Base-by-base conservation (phyloP, 2,888 invertebrate species). In the Phania funesta region DNA sequence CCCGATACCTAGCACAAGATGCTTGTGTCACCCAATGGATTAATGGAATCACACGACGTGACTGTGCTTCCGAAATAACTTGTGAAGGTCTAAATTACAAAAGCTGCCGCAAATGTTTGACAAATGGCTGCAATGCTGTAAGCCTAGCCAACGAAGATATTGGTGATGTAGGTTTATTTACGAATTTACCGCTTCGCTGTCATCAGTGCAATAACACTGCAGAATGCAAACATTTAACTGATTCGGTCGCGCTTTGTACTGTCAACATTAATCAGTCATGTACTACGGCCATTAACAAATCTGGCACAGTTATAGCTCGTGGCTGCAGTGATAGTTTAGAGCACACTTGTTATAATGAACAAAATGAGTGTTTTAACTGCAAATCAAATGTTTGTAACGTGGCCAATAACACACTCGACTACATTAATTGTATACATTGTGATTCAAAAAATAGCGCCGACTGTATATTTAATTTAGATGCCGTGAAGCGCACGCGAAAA, bases 331-430 rank as follows among this genome's bases (percentile, higher is more conserved):
- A 86, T 56, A 13, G 9, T 0, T 62, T 88, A 3, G 81, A 50
- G 1, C 24, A 46, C 0, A 54, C 44, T 0, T 90, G 90, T 64
- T 46, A 71, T 3, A 74, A 1, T 0, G 64, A 52, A 6, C 77
- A 56, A 0, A 80, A 75, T 11, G 60, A 76, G 1, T 90, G 90
- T 77, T 86, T 87, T 60, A 84, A 87, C 44, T 90, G 90, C 44
- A 87, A 86, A 22, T 90, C 90, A 0, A 86, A 83, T 74, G 87
- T 86, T 32, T 90, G 90, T 76, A 90, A 90, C 78, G 60, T 77
- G 16, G 86, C 89, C 2, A 73, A 67, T 7, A 58, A 54, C 24
- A 80, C 83, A 18, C 6, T 41, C 0, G 84, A 87, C 3, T 84
- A 87, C 26, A 54, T 89, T 6, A 85, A 88, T 18, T 90, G 90